Evolutionary conservation across 2,797 vertebrate genomes (phyloP), one percentile per base, ranked within the genome.

Genomic region (Falco concolor): DNA sequence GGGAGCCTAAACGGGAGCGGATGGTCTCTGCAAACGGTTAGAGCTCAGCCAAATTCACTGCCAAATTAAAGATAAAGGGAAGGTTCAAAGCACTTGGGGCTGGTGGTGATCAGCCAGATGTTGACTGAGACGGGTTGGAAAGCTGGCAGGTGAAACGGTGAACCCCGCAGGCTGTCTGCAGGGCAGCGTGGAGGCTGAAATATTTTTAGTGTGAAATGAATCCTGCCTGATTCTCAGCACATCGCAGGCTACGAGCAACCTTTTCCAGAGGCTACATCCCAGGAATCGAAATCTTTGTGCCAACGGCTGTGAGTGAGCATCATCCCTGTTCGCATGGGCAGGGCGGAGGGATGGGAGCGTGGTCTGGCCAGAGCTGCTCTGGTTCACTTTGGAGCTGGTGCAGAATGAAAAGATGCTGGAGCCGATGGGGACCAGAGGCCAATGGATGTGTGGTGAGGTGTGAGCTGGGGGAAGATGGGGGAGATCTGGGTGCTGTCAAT

Each of bases 371-470:
- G 52, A 89, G 77, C 44, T 5, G 23, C 18, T 13, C 30, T 21
- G 2, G 23, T 64, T 36, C 13, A 1, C 13, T 14, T 21, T 4
- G 61, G 87, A 13, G 28, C 56, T 14, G 49, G 23, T 9, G 53
- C 15, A 4, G 5, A 70, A 21, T 1, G 7, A 28, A n/a, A 23
- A 1, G 20, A 4, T 38, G 24, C n/a, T 32, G 82, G 50, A 34
- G 69, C 30, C 20, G 34, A 9, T 5, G 27, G 65, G 28, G 42
- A 7, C 28, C 0, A 17, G 20, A 32, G 52, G 72, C 11, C 14
- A 1, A 0, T 1, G 10, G 76, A 4, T 34, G 40, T 17, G 1
- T 3, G 3, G 44, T 4, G 40, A n/a, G 75, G 45, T 44, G 44
- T 7, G 70, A 42, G 24, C 21, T 7, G 40, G 12, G 50, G 22